Evolutionary conservation across 1,140 invertebrate species (phyloP).

Genomic region (Drosophila sproati): DNA sequence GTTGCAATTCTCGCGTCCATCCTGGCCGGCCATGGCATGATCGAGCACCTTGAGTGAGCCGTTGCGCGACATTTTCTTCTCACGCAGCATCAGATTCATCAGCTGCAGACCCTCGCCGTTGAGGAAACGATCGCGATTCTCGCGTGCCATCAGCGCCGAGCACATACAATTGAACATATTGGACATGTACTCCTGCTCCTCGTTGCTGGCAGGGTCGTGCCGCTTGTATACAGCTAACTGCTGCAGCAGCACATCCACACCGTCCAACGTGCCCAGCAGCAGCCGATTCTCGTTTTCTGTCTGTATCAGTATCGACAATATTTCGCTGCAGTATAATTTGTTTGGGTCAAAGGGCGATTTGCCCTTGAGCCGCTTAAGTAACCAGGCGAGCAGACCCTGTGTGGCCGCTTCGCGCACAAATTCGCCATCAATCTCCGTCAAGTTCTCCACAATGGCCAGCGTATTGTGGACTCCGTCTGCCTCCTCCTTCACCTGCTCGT

Average conservation of each 20-base stretch:
- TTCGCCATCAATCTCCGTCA: slow-evolving; percentile 95
- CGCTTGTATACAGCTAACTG: slow-evolving; percentile 98
- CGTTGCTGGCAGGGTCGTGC: slow-evolving; percentile 94
- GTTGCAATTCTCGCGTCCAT: slow-evolving; percentile 97
- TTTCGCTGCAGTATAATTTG: slow-evolving; percentile 98
- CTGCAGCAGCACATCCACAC: slow-evolving; percentile 98
- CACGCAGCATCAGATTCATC: slow-evolving; percentile 98
- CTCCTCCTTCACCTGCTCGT: slow-evolving; percentile 97
- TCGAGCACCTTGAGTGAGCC: slow-evolving; percentile 98
- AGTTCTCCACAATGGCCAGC: slow-evolving; percentile 95
- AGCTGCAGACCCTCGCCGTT: slow-evolving; percentile 97
- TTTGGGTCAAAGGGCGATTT: slow-evolving; percentile 97
- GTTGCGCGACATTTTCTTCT: slow-evolving; percentile 98
- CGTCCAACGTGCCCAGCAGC: slow-evolving; percentile 95
- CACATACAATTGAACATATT: slow-evolving; percentile 98
- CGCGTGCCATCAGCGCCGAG: slow-evolving; percentile 93
- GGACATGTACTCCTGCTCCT: slow-evolving; percentile 99
- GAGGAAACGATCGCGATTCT: slow-evolving; percentile 96
- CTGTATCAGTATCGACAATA: slow-evolving; percentile 97
- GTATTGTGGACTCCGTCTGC: slow-evolving; percentile 98
- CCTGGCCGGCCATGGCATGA: slow-evolving; percentile 96
- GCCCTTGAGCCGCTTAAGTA: slow-evolving; percentile 94
- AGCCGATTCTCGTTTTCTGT: slow-evolving; percentile 93
- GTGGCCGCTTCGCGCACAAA: slow-evolving; percentile 93
- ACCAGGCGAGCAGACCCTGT: slow-evolving; percentile 96